Evolutionary conservation across 2,113 vertebrate species (phyloP).

Genomic region (Clarias macrocephalus): DNA sequence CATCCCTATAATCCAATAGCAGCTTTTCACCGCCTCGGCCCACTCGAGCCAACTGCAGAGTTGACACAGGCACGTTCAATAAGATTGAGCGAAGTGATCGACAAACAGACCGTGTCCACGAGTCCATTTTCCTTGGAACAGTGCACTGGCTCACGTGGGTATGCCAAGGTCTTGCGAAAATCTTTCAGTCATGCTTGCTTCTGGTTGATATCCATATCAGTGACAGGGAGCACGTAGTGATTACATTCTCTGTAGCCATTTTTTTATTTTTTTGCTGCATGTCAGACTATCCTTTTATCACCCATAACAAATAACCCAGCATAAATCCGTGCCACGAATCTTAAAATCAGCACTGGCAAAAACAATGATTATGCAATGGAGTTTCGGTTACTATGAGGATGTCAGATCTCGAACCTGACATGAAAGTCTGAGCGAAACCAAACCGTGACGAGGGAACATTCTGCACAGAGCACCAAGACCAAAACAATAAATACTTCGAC

Average conservation of each 20-base stretch:
- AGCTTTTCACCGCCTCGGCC: neutral
- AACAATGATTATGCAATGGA: neutral
- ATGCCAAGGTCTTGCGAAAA: constrained; percentile 11
- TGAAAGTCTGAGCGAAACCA: neutral
- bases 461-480: neutral
- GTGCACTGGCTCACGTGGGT: neutral
- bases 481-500: neutral
- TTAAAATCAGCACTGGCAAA: neutral
- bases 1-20: neutral
- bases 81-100: neutral
- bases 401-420: neutral
- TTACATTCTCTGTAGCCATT: neutral
- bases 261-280: neutral
- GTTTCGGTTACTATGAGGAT: neutral
- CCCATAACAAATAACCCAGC: neutral
- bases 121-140: constrained; percentile 1
- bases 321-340: neutral
- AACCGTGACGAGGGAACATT: neutral
- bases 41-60: neutral
- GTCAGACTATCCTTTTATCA: neutral
- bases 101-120: neutral
- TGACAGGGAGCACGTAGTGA: neutral
- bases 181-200: constrained; percentile 15
- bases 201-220: neutral
- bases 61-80: neutral